phyloP scores from a whole-genome alignment of 53 echinoderm and acorn worm genomes.

The Holothuria leucospilota region DNA sequence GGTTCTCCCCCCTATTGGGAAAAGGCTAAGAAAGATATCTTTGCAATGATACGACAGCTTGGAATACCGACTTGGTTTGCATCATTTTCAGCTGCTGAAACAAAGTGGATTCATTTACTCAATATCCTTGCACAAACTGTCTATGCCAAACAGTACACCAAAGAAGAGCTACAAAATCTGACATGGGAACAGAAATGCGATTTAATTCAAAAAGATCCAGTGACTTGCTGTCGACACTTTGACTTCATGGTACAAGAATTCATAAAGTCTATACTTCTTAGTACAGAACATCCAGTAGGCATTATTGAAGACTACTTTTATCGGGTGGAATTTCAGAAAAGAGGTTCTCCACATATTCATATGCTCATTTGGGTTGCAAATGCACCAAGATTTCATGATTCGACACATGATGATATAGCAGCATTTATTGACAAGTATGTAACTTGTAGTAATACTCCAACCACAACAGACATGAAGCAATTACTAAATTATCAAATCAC shows the following conservation, averaged over 20 bases:
- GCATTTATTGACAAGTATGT: slow-evolving; percentile 43
- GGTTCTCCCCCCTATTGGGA: slow-evolving; percentile 70
- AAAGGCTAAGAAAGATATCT: slow-evolving; percentile 50
- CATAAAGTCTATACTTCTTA: slow-evolving; percentile 16
- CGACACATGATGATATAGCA: slow-evolving; percentile 2
- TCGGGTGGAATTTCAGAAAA: slow-evolving; percentile 62
- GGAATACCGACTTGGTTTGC: slow-evolving; percentile 69
- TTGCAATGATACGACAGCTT: slow-evolving; percentile 69
- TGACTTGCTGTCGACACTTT: slow-evolving; percentile 49
- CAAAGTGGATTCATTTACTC: slow-evolving; percentile 49
- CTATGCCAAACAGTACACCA: slow-evolving; percentile 1
- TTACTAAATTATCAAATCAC: slow-evolving; percentile 51
- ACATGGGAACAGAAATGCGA: slow-evolving; percentile 49
- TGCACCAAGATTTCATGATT: slow-evolving; percentile 44
- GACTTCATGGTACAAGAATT: slow-evolving; percentile 51
- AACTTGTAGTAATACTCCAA: slow-evolving; percentile 1
- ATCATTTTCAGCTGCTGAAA: slow-evolving; percentile 65
- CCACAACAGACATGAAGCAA: neutral
- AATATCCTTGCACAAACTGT: slow-evolving; percentile 34
- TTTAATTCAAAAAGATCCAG: slow-evolving; percentile 55
- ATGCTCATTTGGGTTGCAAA: slow-evolving; percentile 43
- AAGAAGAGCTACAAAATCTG: neutral
- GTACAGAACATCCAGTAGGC: slow-evolving; percentile 47
- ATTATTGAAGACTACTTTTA: slow-evolving; percentile 36
- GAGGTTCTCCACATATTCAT: slow-evolving; percentile 63